Evolutionary conservation across 2,797 vertebrate species (phyloP).

Genomic region (Allobates femoralis): DNA sequence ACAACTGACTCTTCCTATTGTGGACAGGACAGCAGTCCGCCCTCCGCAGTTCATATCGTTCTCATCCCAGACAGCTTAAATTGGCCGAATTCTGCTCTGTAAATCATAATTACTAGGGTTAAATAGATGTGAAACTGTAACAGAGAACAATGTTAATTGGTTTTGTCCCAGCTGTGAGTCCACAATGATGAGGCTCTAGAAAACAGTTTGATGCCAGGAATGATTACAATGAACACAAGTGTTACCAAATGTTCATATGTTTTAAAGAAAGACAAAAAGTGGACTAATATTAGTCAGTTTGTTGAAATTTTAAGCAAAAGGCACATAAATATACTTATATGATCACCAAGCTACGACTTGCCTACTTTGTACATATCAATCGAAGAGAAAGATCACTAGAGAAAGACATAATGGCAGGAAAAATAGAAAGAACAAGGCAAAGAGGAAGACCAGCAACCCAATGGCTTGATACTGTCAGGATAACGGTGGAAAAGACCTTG

Average conservation of each 20-base stretch:
- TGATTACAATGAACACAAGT: not conserved
- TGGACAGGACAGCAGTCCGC: not conserved
- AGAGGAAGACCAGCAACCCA: too few relatives aligned
- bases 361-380: too few relatives aligned
- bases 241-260: not conserved
- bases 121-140: not conserved
- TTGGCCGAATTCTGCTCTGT: not conserved
- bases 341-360: too few relatives aligned
- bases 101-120: not conserved
- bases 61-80: conserved; percentile 1
- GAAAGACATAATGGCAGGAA: too few relatives aligned
- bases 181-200: not conserved
- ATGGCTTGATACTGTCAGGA: too few relatives aligned
- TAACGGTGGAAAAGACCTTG: too few relatives aligned
- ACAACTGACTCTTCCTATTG: not conserved
- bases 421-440: too few relatives aligned
- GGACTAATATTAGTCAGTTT: not conserved
- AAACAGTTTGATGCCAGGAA: not conserved
- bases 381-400: too few relatives aligned
- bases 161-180: not conserved
- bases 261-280: not conserved
- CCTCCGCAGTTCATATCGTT: not conserved
- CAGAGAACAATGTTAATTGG: not conserved
- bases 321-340: too few relatives aligned
- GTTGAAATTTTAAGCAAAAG: not conserved